A percentile compares a stretch with the other conserved stretches of the same genome.
Evolutionary conservation across 2,113 vertebrate genomes (phyloP).

Genomic region (Microcebus tavaratra): DNA sequence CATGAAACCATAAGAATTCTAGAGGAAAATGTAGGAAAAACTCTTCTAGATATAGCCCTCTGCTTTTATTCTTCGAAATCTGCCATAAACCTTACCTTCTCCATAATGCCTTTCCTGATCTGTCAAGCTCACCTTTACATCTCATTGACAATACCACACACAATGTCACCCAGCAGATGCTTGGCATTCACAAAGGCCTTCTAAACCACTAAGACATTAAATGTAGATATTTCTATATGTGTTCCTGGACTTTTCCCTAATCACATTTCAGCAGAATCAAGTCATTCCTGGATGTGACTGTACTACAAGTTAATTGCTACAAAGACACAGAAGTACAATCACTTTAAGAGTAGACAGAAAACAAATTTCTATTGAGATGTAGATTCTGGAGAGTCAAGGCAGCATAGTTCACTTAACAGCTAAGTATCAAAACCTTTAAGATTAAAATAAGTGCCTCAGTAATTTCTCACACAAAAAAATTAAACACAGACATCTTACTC

Average conservation of each 20-base stretch:
- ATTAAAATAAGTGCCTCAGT: background rate
- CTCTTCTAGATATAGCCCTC: background rate
- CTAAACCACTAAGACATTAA: background rate
- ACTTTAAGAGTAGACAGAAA: constrained; percentile 22
- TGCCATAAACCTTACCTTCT: background rate
- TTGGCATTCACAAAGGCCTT: background rate
- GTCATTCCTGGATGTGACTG: background rate
- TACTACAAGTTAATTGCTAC: background rate
- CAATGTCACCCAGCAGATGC: background rate
- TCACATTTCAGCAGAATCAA: background rate
- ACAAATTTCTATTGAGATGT: background rate
- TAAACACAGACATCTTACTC: background rate
- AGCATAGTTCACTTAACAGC: background rate
- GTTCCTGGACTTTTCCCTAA: background rate
- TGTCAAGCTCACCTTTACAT: background rate
- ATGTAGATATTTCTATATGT: background rate
- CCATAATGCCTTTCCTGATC: background rate
- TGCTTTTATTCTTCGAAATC: background rate
- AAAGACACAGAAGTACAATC: background rate
- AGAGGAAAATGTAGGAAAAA: too few relatives aligned
- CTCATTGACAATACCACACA: background rate
- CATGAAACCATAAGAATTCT: too few relatives aligned
- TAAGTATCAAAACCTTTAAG: background rate
- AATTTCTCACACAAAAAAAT: background rate
- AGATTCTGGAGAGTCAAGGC: background rate